Evolutionary conservation across 2,888 invertebrate genomes (phyloP).

Genomic region (Mesoligia furuncula): DNA sequence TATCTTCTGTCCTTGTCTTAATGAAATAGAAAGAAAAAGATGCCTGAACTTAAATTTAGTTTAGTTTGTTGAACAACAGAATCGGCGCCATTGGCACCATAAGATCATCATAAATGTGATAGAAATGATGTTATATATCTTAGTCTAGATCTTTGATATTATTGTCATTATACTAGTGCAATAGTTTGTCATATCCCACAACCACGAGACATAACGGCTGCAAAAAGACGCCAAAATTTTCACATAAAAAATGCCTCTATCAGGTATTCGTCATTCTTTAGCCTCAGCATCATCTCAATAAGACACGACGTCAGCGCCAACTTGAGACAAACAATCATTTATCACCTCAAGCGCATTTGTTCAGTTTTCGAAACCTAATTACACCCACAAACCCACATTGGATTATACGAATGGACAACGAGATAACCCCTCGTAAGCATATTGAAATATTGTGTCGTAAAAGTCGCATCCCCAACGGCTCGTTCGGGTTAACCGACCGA

Average conservation of each 20-base stretch:
- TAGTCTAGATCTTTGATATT: not conserved
- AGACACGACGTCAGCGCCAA: not conserved
- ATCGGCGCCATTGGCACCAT: too few species aligned
- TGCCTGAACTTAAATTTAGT: too few species aligned
- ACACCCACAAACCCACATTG: constrained; percentile 61
- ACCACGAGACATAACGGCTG: not conserved
- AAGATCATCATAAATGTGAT: not conserved
- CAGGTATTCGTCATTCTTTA: not conserved
- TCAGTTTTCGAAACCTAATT: constrained; percentile 57
- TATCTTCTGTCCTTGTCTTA: too few species aligned
- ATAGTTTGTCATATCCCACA: not conserved
- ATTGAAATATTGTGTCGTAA: constrained; percentile 90
- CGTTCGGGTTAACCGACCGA: constrained; percentile 84
- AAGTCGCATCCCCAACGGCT: constrained; percentile 82
- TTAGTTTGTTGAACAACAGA: too few species aligned
- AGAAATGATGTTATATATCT: not conserved
- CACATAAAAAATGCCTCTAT: not conserved
- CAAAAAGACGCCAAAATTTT: not conserved
- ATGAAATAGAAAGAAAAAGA: too few species aligned
- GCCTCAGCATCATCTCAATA: not conserved
- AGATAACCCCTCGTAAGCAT: constrained; percentile 86
- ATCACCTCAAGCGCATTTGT: constrained; percentile 21
- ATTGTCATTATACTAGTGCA: not conserved
- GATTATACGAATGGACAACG: constrained; percentile 71
- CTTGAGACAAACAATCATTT: constrained; percentile 10